Conservation (phyloP, 1,140 invertebrate species). For the Drosophila pallidifrons region DNA sequence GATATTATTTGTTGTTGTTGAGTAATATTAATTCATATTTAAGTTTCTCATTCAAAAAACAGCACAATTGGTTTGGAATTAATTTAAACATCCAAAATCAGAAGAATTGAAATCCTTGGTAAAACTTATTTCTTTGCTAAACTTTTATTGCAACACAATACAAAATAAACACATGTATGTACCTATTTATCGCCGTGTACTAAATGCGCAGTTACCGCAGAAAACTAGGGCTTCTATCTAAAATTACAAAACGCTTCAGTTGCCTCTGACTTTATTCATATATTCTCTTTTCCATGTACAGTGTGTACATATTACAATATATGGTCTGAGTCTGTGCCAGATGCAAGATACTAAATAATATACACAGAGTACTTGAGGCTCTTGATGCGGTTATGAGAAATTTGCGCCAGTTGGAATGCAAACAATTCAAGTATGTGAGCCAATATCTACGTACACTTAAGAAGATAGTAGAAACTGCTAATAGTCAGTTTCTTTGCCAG, state of each 20-base stretch:
- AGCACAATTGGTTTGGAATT: constrained; percentile 28
- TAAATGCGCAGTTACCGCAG: constrained; percentile 42
- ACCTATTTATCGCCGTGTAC: constrained; percentile 4
- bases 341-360: constrained; percentile 11
- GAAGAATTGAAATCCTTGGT: too few relatives aligned
- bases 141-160: too few relatives aligned
- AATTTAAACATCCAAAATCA: too few relatives aligned
- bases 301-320: background rate
- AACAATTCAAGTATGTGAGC: constrained; percentile 17
- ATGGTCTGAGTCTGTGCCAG: constrained; percentile 22
- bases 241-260: constrained; percentile 30
- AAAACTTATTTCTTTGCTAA: too few relatives aligned
- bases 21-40: too few relatives aligned
- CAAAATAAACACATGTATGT: too few relatives aligned
- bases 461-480: background rate
- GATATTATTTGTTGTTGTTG: constrained; percentile 36
- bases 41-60: too few relatives aligned
- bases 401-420: constrained; percentile 11
- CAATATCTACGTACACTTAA: constrained; percentile 1
- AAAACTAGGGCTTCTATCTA: constrained; percentile 54
- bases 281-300: too few relatives aligned
- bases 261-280: constrained; percentile 1
- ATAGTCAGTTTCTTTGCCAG: background rate
- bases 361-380: constrained; percentile 32
- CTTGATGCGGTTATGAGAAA: constrained; percentile 40